Evolutionary conservation across 2,888 invertebrate species (phyloP).

Genomic region (Sphaeridia pumilis): DNA sequence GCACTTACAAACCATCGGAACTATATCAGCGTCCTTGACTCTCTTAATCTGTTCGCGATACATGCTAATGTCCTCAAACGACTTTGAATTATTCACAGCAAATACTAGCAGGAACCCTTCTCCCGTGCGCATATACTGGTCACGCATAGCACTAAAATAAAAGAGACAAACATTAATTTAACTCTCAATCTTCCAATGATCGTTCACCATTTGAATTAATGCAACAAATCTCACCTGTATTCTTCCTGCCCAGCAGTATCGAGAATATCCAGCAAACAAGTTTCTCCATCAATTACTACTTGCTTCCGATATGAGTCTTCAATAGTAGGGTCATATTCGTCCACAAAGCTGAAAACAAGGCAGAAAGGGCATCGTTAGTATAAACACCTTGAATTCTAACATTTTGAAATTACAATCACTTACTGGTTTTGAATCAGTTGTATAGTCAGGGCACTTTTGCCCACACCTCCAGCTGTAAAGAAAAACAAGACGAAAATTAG

Average conservation of each 20-base stretch:
- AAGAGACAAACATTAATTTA: too few relatives aligned
- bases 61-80: slow-evolving; percentile 92
- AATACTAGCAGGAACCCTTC: slow-evolving; percentile 98
- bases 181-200: too few relatives aligned
- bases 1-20: slow-evolving; percentile 84
- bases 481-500: too few relatives aligned
- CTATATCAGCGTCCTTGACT: slow-evolving; percentile 98
- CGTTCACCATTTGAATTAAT: too few relatives aligned
- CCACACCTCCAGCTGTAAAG: slow-evolving; percentile 76
- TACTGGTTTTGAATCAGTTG: slow-evolving; percentile 75
- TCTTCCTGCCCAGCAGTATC: slow-evolving; percentile 99
- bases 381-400: background rate
- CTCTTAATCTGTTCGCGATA: slow-evolving; percentile 96
- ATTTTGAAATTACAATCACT: slow-evolving; percentile 9
- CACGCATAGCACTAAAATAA: slow-evolving; percentile 83
- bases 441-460: slow-evolving; percentile 86
- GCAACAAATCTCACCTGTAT: slow-evolving; percentile 59
- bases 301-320: slow-evolving; percentile 98
- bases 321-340: slow-evolving; percentile 98
- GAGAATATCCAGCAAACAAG: slow-evolving; percentile 93
- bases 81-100: slow-evolving; percentile 97
- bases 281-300: slow-evolving; percentile 88
- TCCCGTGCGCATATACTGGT: slow-evolving; percentile 99
- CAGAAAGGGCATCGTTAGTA: too few relatives aligned
- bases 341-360: slow-evolving; percentile 46